phyloP scores from a whole-genome alignment of 2,113 vertebrate genomes.

The Megaceryle torquata region DNA sequence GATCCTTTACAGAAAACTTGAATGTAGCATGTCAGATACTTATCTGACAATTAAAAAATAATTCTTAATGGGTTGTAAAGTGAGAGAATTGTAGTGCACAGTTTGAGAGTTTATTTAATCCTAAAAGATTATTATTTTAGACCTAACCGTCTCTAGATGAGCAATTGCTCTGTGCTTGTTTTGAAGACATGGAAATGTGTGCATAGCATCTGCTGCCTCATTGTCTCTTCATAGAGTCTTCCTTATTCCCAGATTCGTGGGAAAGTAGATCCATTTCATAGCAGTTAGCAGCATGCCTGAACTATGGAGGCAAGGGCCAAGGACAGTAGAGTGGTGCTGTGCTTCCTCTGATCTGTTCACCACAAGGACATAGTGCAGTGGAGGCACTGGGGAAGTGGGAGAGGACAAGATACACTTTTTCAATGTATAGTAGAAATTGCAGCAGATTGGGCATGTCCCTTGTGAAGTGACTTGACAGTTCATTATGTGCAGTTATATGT shows the following conservation, averaged over 20 bases:
- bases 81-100: background rate
- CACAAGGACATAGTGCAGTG: background rate
- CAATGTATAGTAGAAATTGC: background rate
- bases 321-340: background rate
- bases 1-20: background rate
- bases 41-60: background rate
- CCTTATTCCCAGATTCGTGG: background rate
- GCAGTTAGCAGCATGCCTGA: background rate
- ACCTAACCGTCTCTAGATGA: background rate
- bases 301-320: background rate
- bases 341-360: background rate
- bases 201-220: background rate
- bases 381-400: background rate
- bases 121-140: background rate
- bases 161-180: background rate
- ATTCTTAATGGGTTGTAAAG: background rate
- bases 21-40: background rate
- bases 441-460: background rate
- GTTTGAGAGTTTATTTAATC: background rate
- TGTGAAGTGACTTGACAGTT: background rate
- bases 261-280: background rate
- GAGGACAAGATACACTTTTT: background rate
- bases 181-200: background rate
- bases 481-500: background rate
- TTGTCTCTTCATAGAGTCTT: background rate